A percentile compares a stretch with the other conserved stretches of the same genome.
These are phyloP conservation scores for Julus scanicus DNA, from an alignment of 2,888 invertebrate genomes.

Conservation along the genomic window DNA sequence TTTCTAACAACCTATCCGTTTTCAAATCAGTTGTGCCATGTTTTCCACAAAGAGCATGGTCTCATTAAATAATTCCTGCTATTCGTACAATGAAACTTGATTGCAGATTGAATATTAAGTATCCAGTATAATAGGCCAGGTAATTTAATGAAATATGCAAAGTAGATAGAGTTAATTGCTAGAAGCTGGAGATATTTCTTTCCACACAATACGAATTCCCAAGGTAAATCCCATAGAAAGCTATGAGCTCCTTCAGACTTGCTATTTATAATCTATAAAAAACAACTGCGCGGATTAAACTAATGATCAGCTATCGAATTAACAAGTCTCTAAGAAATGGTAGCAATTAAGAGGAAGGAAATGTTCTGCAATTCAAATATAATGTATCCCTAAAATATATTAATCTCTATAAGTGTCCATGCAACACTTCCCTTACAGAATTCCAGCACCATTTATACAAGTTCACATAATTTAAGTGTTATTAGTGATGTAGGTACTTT, in stretches of 20 bases:
- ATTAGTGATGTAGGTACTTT: too few species aligned
- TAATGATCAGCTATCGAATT: neutral
- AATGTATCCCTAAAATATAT: neutral
- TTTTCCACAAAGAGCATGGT: neutral
- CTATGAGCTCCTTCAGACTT: neutral
- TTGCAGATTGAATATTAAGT: neutral
- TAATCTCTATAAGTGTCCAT: neutral
- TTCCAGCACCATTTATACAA: too few species aligned
- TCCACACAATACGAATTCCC: neutral
- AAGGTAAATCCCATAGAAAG: neutral
- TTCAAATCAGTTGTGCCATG: neutral
- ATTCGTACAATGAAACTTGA: neutral
- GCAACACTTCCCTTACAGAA: too few species aligned
- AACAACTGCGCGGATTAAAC: neutral
- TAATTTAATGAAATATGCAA: conserved; percentile 37
- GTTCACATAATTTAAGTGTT: too few species aligned
- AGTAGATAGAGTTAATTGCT: conserved; percentile 31
- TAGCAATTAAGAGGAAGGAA: neutral
- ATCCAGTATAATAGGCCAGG: neutral
- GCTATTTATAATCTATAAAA: neutral
- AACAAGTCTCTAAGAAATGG: neutral
- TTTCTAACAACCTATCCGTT: neutral
- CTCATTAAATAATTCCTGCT: neutral
- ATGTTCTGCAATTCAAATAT: neutral
- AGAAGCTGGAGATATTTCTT: neutral